Percentiles rank a stretch among this genome's conserved stretches.
Evolutionary conservation across 2,888 invertebrate species (phyloP).

Genomic region (Tholera decimalis): DNA sequence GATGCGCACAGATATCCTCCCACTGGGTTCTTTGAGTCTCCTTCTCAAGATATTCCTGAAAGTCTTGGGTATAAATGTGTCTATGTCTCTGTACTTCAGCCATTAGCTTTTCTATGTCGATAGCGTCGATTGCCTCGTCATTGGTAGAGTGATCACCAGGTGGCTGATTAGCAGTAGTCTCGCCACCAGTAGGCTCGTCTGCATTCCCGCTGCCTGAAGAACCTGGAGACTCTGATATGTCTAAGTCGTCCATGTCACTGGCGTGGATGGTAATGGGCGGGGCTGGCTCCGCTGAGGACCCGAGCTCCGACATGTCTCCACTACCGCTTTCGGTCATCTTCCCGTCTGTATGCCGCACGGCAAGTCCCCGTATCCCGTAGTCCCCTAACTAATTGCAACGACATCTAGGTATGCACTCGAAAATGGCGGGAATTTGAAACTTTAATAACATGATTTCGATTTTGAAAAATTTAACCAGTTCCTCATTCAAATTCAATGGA

Average conservation of each 20-base stretch:
- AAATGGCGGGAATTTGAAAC: conserved; percentile 23
- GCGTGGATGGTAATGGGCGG: background rate
- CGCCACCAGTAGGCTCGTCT: background rate
- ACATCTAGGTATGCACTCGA: conserved; percentile 41
- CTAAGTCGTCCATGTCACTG: background rate
- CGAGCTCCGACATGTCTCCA: background rate
- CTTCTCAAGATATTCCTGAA: background rate
- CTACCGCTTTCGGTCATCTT: conserved; percentile 5
- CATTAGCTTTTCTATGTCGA: background rate
- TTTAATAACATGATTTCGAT: background rate
- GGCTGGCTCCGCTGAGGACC: background rate
- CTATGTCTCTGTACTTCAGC: background rate
- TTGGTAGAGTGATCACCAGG: no score
- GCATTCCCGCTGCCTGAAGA: background rate
- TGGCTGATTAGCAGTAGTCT: no score
- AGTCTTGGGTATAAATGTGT: background rate
- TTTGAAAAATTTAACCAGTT: background rate
- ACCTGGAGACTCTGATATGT: background rate
- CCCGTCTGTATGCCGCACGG: conserved; percentile 26
- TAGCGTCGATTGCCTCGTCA: background rate
- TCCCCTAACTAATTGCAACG: conserved; percentile 33
- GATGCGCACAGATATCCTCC: background rate
- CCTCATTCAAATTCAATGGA: background rate
- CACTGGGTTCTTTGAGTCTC: background rate
- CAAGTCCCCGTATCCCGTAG: background rate